Evolutionary conservation across 2,797 vertebrate genomes (phyloP).

Genomic region (Epinephelus awoara): DNA sequence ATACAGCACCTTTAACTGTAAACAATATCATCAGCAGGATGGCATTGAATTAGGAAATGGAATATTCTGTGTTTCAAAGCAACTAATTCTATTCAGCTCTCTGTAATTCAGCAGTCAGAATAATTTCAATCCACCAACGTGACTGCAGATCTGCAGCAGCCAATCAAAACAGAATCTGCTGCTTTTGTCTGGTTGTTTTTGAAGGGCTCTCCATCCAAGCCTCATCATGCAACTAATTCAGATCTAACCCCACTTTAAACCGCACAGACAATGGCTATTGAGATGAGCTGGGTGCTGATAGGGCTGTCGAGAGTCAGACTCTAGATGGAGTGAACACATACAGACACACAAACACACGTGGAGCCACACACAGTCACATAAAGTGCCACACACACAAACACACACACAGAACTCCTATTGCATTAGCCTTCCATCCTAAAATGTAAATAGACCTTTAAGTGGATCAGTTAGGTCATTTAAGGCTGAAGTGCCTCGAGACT

Average conservation of each 20-base stretch:
- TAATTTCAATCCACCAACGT: constrained; percentile 58
- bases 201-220: constrained; percentile 77
- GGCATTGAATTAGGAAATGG: constrained; percentile 2
- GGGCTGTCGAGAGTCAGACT: constrained; percentile 62
- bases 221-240: constrained; percentile 80
- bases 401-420: constrained; percentile 3
- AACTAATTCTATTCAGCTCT: constrained; percentile 34
- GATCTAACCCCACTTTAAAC: constrained; percentile 80
- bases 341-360: constrained; percentile 10
- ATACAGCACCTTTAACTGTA: background rate
- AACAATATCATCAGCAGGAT: constrained; percentile 22
- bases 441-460: constrained; percentile 45
- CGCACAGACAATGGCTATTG: constrained; percentile 76
- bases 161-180: constrained; percentile 72
- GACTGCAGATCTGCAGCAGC: constrained; percentile 63
- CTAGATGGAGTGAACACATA: constrained; percentile 53
- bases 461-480: constrained; percentile 32
- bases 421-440: constrained; percentile 26
- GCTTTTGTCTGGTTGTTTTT: constrained; percentile 73
- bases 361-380: constrained; percentile 12
- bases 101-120: constrained; percentile 48
- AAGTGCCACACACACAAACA: constrained; percentile 6
- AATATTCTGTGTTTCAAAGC: constrained; percentile 38
- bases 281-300: constrained; percentile 74
- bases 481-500: background rate